Evolutionary conservation across 1,140 invertebrate species (phyloP).

Genomic region (Acyrthosiphon pisum): DNA sequence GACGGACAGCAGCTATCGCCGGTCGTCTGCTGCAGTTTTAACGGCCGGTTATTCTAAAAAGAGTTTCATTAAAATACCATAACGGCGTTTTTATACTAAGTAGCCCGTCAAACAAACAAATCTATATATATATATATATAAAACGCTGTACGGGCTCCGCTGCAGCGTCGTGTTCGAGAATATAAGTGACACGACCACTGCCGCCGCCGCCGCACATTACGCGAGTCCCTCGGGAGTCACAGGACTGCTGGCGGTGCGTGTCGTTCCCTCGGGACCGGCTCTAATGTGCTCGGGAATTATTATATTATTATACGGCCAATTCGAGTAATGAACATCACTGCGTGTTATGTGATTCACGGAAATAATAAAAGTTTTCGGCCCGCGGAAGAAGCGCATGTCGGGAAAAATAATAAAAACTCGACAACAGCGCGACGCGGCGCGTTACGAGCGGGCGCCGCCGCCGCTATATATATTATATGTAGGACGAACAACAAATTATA

Average conservation of each 20-base stretch:
- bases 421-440: not conserved
- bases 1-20: not conserved
- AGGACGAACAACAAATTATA: not conserved
- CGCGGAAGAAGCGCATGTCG: not conserved
- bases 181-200: constrained; percentile 28
- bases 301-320: constrained; percentile 34
- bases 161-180: not conserved
- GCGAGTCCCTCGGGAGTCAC: not conserved
- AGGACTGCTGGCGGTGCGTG: not conserved
- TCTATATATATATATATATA: not conserved
- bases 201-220: constrained; percentile 21
- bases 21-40: not conserved
- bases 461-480: not conserved
- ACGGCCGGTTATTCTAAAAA: not conserved
- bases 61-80: not conserved
- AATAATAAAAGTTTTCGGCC: not conserved
- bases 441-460: not conserved
- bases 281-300: constrained; percentile 36
- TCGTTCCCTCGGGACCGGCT: not conserved
- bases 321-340: constrained; percentile 37
- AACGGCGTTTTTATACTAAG: not conserved
- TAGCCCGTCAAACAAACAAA: not conserved
- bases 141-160: not conserved
- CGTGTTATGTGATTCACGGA: constrained; percentile 21
- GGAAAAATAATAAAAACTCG: not conserved